Conservation (phyloP, 2,113 vertebrate genomes). For the Melanotaenia duboulayi region DNA sequence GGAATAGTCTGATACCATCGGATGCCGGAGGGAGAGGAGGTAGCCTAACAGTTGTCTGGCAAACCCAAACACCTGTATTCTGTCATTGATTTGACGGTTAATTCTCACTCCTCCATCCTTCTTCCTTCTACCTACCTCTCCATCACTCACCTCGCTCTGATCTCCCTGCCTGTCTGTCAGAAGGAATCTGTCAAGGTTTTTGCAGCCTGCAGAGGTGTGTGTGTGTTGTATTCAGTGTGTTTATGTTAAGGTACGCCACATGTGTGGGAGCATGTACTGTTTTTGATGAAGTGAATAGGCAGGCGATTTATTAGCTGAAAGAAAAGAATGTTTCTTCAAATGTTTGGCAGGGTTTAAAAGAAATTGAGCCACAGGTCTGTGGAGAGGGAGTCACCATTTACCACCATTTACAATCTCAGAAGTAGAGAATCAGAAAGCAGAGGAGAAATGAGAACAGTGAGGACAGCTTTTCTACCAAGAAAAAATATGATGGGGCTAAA, state of each 20-base stretch:
- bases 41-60: constrained; percentile 88
- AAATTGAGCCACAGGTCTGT: constrained; percentile 75
- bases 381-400: constrained; percentile 67
- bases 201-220: constrained; percentile 54
- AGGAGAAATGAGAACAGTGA: background rate
- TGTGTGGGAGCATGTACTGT: background rate
- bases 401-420: background rate
- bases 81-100: constrained; percentile 93
- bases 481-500: constrained; percentile 6
- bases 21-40: constrained; percentile 76
- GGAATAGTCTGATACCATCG: constrained; percentile 90
- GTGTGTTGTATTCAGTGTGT: constrained; percentile 11
- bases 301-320: constrained; percentile 91
- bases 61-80: constrained; percentile 97
- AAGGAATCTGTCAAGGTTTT: constrained; percentile 89
- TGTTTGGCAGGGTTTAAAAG: constrained; percentile 85
- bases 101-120: constrained; percentile 80
- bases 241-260: background rate
- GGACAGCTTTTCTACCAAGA: background rate
- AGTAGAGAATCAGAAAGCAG: background rate
- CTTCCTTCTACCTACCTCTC: constrained; percentile 78
- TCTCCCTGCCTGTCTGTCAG: constrained; percentile 88
- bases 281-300: constrained; percentile 57
- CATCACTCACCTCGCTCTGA: constrained; percentile 90
- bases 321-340: constrained; percentile 78